Evolutionary conservation across 1,140 invertebrate genomes (phyloP), one percentile per base, ranked within the genome.

Genomic region (Zophobas atratus): DNA sequence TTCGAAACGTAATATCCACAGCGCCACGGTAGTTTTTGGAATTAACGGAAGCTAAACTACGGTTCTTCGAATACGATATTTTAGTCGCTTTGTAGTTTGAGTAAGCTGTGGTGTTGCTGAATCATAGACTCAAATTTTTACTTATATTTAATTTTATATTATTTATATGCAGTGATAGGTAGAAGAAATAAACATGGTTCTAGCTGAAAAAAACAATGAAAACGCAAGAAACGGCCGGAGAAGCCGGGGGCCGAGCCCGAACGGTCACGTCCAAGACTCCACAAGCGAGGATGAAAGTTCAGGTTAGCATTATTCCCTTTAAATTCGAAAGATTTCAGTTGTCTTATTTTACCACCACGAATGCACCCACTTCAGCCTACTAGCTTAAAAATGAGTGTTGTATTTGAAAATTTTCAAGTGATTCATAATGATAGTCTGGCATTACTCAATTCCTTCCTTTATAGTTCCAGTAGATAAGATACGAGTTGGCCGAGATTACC

Each of bases 401-500:
- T 43, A 4, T 2, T 41, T 46, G 38, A 67, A 60, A 67, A 6
- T 43, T 67, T 1, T 36, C n/a, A 67, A 43, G 3, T n/a, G 0
- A 33, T 32, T 39, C 60, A 43, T 67, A 67, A 33, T 43, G 60
- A 48, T 67, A 67, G 60, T 67, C 60, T 67, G 38, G 60, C 60
- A 39, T 67, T 38, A 43, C 39, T 67, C 38, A 67, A 57, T 20
- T 32, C 1, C 60, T 75, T n/a, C 38, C 36, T 75, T 87, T 82
- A 84, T 85, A 90, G 92, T 92, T 89, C 89, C 92, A 93, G 94
- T 93, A 80, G 95, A 95, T 88, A 97, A 97, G 88, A 98, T 98
- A 85, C 91, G 97, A 83, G 96, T 98, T 83, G 97, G 97, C 39
- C 90, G 94, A 82, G 97, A 98, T 87, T 98, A 95, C 87, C 97